Evolutionary conservation across 2,113 vertebrate genomes (phyloP), one percentile per base, ranked within the genome.

Genomic region (Cebidichthys violaceus): DNA sequence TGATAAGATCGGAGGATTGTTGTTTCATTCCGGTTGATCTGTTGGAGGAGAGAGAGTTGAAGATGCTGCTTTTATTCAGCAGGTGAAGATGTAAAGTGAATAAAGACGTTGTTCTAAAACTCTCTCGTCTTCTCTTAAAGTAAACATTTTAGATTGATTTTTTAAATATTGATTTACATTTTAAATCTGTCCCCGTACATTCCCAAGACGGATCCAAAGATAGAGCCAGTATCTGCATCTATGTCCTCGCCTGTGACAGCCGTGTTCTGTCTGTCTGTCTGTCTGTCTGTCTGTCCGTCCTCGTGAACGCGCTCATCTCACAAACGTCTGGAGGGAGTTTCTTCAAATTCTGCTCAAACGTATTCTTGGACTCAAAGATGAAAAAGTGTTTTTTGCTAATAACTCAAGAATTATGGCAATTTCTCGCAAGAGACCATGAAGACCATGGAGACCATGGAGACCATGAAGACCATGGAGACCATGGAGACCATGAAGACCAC

Each of bases 81-180:
- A 31, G 64, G 24, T 79, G 33, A 55, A 17, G 55, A 43, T 60
- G 61, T 8, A 59, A 62, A 83, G 11, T 78, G 9, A 92, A 89
- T 91, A 93, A 93, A 92, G 81, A 71, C 70, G 69, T 82, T 73
- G 57, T 24, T 72, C 20, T 60, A 47, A 84, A 72, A 33, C 4
- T 37, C 27, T 11, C 22, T 10, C 2, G 43, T 80, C 18, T 59
- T 79, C 1, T 31, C 3, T 50, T 37, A 9, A 70, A 41, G 10
- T 33, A n/a, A n/a, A n/a, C 33, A 35, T 35, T 35, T 35, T 35
- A 35, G 39, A 39, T 7, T 39, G 4, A 39, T 1, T 39, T 39
- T 39, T 3, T 39, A 2, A 31, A 39, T 39, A 39, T 39, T 39
- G 39, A 39, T 50, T 50, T 50, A 1, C 20, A 17, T 50, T 50